Evolutionary conservation across 53 echinoderm and acorn worm genomes (phyloP).

Genomic region (Actinopyga echinites): DNA sequence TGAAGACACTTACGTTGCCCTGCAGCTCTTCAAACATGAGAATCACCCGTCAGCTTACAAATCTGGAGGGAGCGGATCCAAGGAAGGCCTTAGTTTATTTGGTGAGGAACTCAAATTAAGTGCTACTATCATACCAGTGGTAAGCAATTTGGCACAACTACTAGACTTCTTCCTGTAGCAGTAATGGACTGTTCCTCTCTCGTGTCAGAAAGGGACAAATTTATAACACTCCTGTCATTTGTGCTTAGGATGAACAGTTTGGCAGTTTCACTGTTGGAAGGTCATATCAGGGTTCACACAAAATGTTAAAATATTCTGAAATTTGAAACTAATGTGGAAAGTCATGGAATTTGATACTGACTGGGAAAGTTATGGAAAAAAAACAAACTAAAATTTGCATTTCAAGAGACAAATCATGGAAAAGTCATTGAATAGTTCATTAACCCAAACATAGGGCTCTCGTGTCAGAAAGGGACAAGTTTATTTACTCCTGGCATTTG

Average conservation of each 20-base stretch:
- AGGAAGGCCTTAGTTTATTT: conserved; percentile 96
- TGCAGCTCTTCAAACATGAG: conserved; percentile 98
- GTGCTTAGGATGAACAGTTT: background rate
- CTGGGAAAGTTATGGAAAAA: no score
- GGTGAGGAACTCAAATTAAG: conserved; percentile 60
- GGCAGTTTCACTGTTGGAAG: background rate
- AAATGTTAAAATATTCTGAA: no score
- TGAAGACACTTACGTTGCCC: conserved; percentile 78
- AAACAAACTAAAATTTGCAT: no score
- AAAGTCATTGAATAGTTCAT: no score
- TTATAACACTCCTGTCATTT: background rate
- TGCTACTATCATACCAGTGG: no score
- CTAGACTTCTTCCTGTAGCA: no score
- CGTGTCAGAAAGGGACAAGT: background rate
- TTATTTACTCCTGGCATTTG: background rate
- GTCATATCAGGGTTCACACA: no score
- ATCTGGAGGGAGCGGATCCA: conserved; percentile 86
- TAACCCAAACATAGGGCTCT: no score
- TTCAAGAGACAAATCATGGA: no score
- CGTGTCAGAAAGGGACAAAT: background rate
- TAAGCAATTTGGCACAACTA: no score
- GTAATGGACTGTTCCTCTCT: background rate
- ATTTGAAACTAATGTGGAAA: no score
- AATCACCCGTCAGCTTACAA: conserved; percentile 90
- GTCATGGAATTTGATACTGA: no score